Percentiles rank a stretch among this genome's conserved stretches.
These are phyloP conservation scores for Drosophila borborema DNA, from an alignment of 2,888 invertebrate species.

Conservation along the genomic window DNA sequence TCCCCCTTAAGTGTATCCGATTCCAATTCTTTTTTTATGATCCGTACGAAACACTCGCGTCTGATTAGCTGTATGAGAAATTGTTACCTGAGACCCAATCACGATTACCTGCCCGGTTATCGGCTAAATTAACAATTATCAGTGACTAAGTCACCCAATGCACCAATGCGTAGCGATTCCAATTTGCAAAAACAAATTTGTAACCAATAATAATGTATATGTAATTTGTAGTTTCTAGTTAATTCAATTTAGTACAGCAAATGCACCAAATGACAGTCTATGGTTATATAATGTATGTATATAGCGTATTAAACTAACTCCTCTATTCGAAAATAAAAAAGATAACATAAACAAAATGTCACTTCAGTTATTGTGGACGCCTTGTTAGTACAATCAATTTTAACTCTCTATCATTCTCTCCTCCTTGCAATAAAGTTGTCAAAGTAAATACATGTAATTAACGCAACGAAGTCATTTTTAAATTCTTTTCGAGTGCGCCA, in stretches of 20 bases:
- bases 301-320: neutral
- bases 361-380: neutral
- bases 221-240: neutral
- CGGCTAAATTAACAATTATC: constrained; percentile 21
- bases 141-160: constrained; percentile 11
- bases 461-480: neutral
- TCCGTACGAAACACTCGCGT: constrained; percentile 8
- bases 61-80: constrained; percentile 23
- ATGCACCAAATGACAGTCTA: neutral
- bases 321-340: neutral
- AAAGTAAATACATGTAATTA: neutral
- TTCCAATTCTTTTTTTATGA: constrained; percentile 1
- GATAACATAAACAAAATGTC: neutral
- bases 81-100: constrained; percentile 23
- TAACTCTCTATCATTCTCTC: too few species aligned
- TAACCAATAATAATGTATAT: constrained; percentile 6
- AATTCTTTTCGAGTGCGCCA: neutral
- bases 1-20: constrained; percentile 2
- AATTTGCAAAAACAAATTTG: constrained; percentile 12
- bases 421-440: neutral
- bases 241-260: neutral
- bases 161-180: constrained; percentile 15
- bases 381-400: neutral
- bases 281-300: neutral
- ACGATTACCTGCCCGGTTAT: constrained; percentile 25